A percentile compares a stretch with the other conserved stretches of the same genome.
These are phyloP conservation scores for Myiotriccus ornatus DNA, from an alignment of 2,797 vertebrate species.

Conservation along the genomic window DNA sequence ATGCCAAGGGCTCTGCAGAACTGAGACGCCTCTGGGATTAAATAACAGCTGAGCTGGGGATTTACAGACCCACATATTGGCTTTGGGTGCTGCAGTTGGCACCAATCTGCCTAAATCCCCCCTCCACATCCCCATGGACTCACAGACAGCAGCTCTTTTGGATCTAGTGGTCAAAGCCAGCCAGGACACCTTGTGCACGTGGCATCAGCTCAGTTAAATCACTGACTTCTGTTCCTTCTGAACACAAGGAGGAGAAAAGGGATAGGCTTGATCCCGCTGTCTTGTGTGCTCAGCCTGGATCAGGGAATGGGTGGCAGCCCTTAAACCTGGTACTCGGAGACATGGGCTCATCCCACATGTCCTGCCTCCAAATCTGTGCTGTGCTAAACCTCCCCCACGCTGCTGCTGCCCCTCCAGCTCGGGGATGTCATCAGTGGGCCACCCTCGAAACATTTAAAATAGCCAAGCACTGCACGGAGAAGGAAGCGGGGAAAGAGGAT, in stretches of 20 bases:
- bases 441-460: background rate
- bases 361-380: background rate
- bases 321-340: background rate
- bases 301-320: background rate
- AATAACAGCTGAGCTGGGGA: background rate
- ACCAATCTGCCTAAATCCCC: background rate
- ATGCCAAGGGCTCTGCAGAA: background rate
- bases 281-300: background rate
- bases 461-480: rapidly evolving
- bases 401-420: background rate
- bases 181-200: background rate
- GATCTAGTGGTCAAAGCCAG: background rate
- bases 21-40: background rate
- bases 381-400: background rate
- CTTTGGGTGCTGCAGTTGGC: background rate
- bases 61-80: background rate
- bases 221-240: background rate
- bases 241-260: background rate
- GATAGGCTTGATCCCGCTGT: background rate
- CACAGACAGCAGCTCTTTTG: background rate
- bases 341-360: background rate
- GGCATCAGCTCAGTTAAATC: background rate
- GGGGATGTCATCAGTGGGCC: rapidly evolving
- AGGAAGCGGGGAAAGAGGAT: background rate
- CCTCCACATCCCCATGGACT: rapidly evolving